These are phyloP conservation scores for Synodontis membranacea DNA, from an alignment of 2,113 vertebrate species.

Conservation along the genomic window DNA sequence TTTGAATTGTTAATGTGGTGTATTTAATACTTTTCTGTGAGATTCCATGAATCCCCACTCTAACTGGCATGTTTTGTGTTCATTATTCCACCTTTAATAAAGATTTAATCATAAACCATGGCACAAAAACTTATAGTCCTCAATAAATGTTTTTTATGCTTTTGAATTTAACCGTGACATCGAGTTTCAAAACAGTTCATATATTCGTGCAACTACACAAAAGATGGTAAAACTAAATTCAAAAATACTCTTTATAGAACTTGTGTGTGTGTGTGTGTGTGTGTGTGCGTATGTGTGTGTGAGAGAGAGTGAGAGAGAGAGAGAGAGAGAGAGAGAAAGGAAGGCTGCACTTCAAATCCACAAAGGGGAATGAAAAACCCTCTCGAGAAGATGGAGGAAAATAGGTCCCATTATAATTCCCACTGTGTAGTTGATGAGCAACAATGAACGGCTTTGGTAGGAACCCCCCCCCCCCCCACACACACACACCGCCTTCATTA, in stretches of 20 bases:
- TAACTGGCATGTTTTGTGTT: neutral
- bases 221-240: neutral
- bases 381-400: slow-evolving; percentile 4
- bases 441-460: neutral
- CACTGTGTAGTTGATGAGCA: neutral
- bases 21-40: neutral
- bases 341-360: slow-evolving; percentile 6
- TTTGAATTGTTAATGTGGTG: neutral
- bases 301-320: neutral
- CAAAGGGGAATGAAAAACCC: slow-evolving; percentile 8
- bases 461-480: too few relatives aligned
- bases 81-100: neutral
- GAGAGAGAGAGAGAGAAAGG: neutral
- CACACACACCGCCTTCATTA: neutral
- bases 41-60: neutral
- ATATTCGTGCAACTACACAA: neutral
- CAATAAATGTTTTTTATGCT: neutral
- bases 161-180: neutral
- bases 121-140: neutral
- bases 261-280: neutral
- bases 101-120: neutral
- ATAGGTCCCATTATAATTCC: slow-evolving; percentile 15
- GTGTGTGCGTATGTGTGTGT: neutral
- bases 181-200: neutral
- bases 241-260: neutral